Percentiles rank a stretch among this genome's conserved stretches.
Conservation (phyloP, 2,888 invertebrate species). For the Sesia apiformis region DNA sequence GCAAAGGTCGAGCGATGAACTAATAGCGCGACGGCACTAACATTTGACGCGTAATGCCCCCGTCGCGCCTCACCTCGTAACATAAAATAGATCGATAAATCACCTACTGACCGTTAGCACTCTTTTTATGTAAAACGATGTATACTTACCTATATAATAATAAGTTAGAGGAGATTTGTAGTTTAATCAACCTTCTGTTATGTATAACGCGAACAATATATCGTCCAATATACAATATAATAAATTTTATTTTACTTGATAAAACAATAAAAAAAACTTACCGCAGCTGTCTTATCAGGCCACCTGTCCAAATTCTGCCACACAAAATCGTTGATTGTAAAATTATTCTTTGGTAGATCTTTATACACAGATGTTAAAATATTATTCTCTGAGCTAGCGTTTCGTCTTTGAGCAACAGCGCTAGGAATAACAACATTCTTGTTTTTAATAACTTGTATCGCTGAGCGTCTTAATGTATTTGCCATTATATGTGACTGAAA, state of each 20-base stretch:
- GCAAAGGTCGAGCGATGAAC: too few relatives aligned
- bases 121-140: too few relatives aligned
- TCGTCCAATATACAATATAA: neutral
- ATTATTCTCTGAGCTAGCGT: constrained; percentile 25
- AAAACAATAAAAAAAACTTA: constrained; percentile 46
- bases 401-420: constrained; percentile 17
- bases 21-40: too few relatives aligned
- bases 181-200: too few relatives aligned
- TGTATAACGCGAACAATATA: too few relatives aligned
- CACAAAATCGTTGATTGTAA: constrained; percentile 75
- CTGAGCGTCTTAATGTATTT: constrained; percentile 22
- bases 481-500: constrained; percentile 18
- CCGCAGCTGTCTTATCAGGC: constrained; percentile 79
- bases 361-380: constrained; percentile 64
- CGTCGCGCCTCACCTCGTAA: too few relatives aligned
- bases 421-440: constrained; percentile 8
- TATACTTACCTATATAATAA: too few relatives aligned
- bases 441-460: constrained; percentile 18
- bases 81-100: too few relatives aligned
- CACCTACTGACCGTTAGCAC: too few relatives aligned
- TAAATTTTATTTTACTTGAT: neutral
- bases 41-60: too few relatives aligned
- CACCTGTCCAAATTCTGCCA: constrained; percentile 79
- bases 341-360: constrained; percentile 55
- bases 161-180: too few relatives aligned